Percentiles rank a stretch among this genome's conserved stretches.
Conservation (phyloP, 2,888 invertebrate species). For the Oscheius onirici region DNA sequence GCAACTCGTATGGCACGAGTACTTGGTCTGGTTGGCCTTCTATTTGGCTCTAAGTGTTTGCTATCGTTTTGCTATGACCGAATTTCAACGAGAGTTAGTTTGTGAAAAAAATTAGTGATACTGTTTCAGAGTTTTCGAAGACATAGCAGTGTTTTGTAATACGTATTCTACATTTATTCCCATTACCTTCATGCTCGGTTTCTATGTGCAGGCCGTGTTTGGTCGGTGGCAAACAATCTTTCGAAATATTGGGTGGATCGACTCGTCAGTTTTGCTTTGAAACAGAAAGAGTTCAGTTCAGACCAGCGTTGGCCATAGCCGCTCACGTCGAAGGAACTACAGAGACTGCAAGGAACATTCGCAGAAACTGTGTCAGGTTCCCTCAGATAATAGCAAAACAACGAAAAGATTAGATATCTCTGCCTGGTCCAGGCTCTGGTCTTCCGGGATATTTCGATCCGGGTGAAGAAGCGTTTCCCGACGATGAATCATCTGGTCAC, state of each 20-base stretch:
- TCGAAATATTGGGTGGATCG: constrained; percentile 70
- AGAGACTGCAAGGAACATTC: constrained; percentile 8
- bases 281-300: background rate
- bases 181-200: constrained; percentile 68
- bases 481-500: constrained; percentile 68
- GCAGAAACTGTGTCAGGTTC: constrained; percentile 12
- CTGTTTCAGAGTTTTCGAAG: constrained; percentile 60
- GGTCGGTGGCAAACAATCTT: constrained; percentile 63
- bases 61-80: constrained; percentile 50
- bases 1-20: constrained; percentile 60
- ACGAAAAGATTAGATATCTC: constrained; percentile 44
- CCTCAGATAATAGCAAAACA: background rate
- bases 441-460: constrained; percentile 60
- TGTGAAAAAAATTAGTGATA: background rate
- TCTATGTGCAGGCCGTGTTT: constrained; percentile 68
- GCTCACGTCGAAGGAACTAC: constrained; percentile 20
- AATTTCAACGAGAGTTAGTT: constrained; percentile 54
- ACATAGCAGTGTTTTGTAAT: constrained; percentile 64
- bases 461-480: constrained; percentile 66
- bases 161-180: constrained; percentile 67
- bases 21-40: constrained; percentile 55
- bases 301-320: constrained; percentile 12
- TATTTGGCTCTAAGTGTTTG: constrained; percentile 50
- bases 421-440: constrained; percentile 61
- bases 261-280: constrained; percentile 48